Percentiles rank a stretch among this genome's conserved stretches.
Conservation (phyloP, 2,113 vertebrate species). For the Clupea harengus region DNA sequence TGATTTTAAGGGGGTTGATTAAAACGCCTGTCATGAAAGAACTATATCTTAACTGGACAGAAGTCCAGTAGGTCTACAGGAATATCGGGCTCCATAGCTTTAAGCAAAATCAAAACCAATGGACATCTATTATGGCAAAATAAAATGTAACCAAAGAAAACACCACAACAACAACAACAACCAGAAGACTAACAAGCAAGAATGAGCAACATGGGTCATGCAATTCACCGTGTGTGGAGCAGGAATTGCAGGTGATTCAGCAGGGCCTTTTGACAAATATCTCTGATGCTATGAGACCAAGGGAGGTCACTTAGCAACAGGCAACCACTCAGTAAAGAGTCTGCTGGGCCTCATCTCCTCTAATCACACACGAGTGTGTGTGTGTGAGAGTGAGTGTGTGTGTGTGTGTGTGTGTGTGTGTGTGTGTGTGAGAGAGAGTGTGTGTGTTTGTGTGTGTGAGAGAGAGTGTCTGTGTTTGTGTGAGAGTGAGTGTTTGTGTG, state of each 20-base stretch:
- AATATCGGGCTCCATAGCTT: slow-evolving; percentile 39
- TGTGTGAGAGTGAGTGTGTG: background rate
- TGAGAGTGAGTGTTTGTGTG: background rate
- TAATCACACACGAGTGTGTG: background rate
- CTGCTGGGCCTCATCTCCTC: slow-evolving; percentile 16
- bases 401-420: background rate
- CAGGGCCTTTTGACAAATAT: slow-evolving; percentile 51
- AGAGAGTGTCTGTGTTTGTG: background rate
- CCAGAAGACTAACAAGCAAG: background rate
- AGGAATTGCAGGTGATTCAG: background rate
- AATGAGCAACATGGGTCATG: background rate
- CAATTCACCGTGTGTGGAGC: slow-evolving; percentile 46
- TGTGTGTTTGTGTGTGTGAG: background rate
- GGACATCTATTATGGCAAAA: background rate
- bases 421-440: background rate
- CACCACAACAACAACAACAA: background rate
- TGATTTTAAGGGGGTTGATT: background rate
- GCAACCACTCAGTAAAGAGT: slow-evolving; percentile 46
- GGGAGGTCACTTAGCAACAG: slow-evolving; percentile 76
- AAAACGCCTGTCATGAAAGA: slow-evolving; percentile 52
- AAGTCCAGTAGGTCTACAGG: slow-evolving; percentile 17
- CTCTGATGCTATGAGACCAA: slow-evolving; percentile 72
- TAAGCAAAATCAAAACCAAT: background rate
- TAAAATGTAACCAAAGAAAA: background rate
- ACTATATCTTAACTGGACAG: background rate